phyloP scores from a whole-genome alignment of 2,113 vertebrate genomes.

The Apus apus region DNA sequence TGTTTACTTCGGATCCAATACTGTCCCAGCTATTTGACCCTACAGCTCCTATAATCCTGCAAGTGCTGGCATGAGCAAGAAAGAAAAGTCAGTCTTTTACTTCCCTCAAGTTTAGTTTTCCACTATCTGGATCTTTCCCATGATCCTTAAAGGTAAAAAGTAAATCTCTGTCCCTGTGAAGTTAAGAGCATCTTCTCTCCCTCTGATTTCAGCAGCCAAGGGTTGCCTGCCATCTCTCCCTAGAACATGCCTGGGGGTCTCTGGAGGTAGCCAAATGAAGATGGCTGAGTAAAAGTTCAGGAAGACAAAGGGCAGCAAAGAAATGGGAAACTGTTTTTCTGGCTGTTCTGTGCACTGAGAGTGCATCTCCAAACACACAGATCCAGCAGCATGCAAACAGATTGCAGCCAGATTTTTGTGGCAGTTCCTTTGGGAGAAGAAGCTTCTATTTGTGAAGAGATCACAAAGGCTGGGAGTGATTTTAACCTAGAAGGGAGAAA shows the following conservation, averaged over 20 bases:
- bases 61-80: not conserved
- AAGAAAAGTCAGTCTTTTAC: not conserved
- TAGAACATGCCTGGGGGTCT: not conserved
- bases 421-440: not conserved
- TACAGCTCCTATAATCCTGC: not conserved
- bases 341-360: not conserved
- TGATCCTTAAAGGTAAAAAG: not conserved
- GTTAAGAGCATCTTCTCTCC: not conserved
- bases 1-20: not conserved
- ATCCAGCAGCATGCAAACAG: not conserved
- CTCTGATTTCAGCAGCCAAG: not conserved
- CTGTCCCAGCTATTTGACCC: not conserved
- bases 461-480: not conserved
- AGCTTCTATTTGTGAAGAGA: constrained; percentile 9
- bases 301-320: not conserved
- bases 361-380: not conserved
- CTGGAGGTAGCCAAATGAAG: not conserved
- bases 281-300: not conserved
- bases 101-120: not conserved
- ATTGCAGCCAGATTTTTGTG: constrained; percentile 29
- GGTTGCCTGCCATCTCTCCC: not conserved
- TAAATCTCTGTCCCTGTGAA: not conserved
- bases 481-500: constrained; percentile 13
- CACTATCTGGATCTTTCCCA: not conserved
- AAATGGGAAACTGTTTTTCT: not conserved